Conservation (phyloP, 2,888 invertebrate species). For the Lepidochrysops patricia region DNA sequence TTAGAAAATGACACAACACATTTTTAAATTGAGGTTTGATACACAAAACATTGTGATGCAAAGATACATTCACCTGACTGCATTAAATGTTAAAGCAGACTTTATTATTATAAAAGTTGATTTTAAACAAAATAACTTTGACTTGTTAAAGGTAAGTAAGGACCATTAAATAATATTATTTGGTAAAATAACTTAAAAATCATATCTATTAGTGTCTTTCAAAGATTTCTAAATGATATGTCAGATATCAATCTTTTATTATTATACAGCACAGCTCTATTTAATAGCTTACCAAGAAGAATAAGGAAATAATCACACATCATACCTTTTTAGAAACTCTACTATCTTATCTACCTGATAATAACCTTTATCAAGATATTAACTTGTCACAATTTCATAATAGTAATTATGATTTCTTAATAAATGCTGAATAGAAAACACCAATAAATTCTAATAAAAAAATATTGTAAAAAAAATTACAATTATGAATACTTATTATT, state of each 20-base stretch:
- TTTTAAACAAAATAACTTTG: background rate
- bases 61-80: no score
- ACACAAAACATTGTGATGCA: background rate
- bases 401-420: background rate
- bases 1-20: background rate
- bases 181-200: no score
- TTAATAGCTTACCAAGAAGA: conserved; percentile 31
- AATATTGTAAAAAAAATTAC: no score
- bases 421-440: background rate
- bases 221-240: no score
- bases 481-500: no score
- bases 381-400: background rate
- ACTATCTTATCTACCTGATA: conserved; percentile 5
- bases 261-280: background rate
- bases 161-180: no score
- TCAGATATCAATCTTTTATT: no score
- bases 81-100: no score
- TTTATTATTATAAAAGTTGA: no score
- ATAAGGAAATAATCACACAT: conserved; percentile 58
- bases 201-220: no score
- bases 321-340: conserved; percentile 15
- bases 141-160: no score
- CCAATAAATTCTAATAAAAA: no score
- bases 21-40: background rate
- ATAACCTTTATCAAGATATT: conserved; percentile 6